A percentile compares a stretch with the other conserved stretches of the same genome.
Conservation (phyloP, 2,113 vertebrate genomes). For the Colius striatus region DNA sequence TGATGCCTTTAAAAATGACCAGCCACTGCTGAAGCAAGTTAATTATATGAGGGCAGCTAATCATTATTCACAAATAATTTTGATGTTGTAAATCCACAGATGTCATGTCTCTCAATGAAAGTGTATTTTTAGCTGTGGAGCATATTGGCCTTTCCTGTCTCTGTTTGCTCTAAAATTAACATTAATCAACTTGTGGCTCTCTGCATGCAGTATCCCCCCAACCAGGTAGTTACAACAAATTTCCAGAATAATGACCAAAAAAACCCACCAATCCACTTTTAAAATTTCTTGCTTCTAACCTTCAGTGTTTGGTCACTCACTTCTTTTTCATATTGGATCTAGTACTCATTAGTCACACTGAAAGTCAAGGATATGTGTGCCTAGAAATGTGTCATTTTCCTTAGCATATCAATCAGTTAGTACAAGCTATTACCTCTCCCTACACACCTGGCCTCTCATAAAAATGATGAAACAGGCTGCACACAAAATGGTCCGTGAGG, state of each 20-base stretch:
- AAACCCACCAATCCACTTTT: not conserved
- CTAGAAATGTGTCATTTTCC: conserved; percentile 40
- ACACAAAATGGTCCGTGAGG: not conserved
- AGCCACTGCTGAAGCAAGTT: conserved; percentile 13
- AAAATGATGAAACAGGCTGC: not conserved
- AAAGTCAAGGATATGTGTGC: not conserved
- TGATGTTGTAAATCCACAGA: conserved; percentile 43
- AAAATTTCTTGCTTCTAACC: conserved; percentile 30
- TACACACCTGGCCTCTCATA: conserved; percentile 33
- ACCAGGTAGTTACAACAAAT: conserved; percentile 59
- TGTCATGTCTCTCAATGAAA: conserved; percentile 35
- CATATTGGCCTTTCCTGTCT: conserved; percentile 56
- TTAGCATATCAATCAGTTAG: conserved; percentile 21
- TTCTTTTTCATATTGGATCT: not conserved
- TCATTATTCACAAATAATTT: conserved; percentile 69
- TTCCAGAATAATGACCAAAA: conserved; percentile 25
- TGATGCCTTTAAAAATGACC: conserved; percentile 3
- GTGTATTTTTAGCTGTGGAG: conserved; percentile 68
- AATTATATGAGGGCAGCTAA: conserved; percentile 65
- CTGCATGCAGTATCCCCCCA: conserved; percentile 30
- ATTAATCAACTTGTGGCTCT: conserved; percentile 71
- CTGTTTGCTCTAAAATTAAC: conserved; percentile 77
- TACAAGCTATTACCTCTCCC: conserved; percentile 32
- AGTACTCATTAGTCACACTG: conserved; percentile 9
- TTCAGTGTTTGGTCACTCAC: not conserved